phyloP scores from a whole-genome alignment of 1,140 invertebrate genomes.

The Sycophila sp. region DNA sequence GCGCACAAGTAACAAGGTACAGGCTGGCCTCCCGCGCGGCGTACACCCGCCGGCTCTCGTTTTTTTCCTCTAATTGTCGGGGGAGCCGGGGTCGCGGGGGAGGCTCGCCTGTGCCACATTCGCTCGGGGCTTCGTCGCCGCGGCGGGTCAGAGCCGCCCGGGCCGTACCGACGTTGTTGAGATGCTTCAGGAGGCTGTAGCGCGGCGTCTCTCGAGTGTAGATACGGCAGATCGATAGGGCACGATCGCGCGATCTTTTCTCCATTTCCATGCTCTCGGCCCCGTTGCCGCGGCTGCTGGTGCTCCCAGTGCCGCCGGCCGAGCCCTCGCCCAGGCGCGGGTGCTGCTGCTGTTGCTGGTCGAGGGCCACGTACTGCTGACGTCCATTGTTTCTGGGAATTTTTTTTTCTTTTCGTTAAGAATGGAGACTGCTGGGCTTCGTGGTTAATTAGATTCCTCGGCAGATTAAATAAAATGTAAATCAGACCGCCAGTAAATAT shows the following conservation, averaged over 20 bases:
- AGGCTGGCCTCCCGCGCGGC: too few species aligned
- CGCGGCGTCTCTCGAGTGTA: conserved; percentile 74
- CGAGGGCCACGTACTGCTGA: conserved; percentile 32
- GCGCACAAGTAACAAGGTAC: too few species aligned
- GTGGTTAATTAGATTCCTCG: too few species aligned
- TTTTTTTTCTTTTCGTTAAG: too few species aligned
- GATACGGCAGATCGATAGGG: conserved; percentile 72
- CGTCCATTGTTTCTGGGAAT: conserved; percentile 24
- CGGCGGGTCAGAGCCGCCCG: not conserved
- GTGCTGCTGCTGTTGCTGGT: conserved; percentile 17
- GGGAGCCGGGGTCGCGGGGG: not conserved
- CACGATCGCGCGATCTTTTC: conserved; percentile 71
- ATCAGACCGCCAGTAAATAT: not conserved
- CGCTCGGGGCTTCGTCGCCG: not conserved
- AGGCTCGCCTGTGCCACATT: conserved; percentile 21
- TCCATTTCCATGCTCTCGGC: conserved; percentile 73
- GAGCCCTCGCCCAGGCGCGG: not conserved
- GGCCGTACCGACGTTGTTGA: conserved; percentile 78
- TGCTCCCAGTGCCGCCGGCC: not conserved
- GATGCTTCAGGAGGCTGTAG: conserved; percentile 79
- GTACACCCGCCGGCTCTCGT: not conserved
- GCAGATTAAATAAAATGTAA: too few species aligned
- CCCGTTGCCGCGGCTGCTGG: not conserved
- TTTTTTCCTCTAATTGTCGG: not conserved
- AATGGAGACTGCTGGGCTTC: too few species aligned